Conservation (phyloP, 2,888 invertebrate species). For the Cerastis rubricosa region DNA sequence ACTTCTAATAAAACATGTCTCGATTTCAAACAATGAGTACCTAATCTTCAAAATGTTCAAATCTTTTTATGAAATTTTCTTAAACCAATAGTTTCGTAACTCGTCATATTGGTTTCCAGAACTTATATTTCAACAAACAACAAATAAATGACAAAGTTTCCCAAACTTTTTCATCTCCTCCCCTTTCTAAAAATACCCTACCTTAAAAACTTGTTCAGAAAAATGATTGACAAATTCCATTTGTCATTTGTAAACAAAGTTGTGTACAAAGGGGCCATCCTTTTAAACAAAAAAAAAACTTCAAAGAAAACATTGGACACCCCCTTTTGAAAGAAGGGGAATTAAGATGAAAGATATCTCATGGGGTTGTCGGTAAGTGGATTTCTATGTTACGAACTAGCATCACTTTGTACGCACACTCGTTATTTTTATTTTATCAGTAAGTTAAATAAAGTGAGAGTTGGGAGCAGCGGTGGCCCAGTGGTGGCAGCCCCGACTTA, state of each 20-base stretch:
- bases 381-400: constrained; percentile 33
- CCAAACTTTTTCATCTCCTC: constrained; percentile 17
- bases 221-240: constrained; percentile 58
- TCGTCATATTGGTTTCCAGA: constrained; percentile 4
- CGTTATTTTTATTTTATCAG: constrained; percentile 21
- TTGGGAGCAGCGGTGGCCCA: no score
- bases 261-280: constrained; percentile 30
- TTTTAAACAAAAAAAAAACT: constrained; percentile 34
- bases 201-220: constrained; percentile 10
- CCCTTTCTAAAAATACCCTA: constrained; percentile 24
- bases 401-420: constrained; percentile 5
- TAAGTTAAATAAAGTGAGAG: neutral
- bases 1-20: constrained; percentile 7
- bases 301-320: constrained; percentile 44
- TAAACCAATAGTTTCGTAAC: neutral
- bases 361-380: constrained; percentile 33
- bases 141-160: constrained; percentile 32
- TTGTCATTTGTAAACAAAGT: constrained; percentile 62
- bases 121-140: constrained; percentile 6
- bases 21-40: neutral
- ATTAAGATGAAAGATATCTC: constrained; percentile 41
- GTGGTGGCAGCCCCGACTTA: no score
- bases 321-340: constrained; percentile 44
- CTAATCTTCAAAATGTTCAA: neutral
- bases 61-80: neutral